These are phyloP conservation scores for Homarus gammarus DNA, from an alignment of 2,888 invertebrate genomes.

Conservation along the genomic window DNA sequence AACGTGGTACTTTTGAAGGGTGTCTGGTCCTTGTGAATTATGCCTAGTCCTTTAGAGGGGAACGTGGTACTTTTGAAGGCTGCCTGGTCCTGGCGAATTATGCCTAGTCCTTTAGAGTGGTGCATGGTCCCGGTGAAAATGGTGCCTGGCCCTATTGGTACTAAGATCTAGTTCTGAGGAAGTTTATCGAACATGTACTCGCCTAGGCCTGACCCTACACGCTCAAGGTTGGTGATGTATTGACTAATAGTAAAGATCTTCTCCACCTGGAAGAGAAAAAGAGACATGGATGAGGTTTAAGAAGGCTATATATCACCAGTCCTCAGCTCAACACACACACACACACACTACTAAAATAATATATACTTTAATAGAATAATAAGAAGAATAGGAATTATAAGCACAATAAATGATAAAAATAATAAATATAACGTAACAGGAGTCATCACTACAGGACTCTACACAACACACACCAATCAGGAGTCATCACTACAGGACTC, in stretches of 20 bases:
- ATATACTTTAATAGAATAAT: too few species aligned
- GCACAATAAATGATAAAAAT: too few species aligned
- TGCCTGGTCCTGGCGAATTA: neutral
- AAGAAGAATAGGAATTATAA: too few species aligned
- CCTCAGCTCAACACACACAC: too few species aligned
- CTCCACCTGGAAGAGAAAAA: conserved; percentile 60
- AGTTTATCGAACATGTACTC: conserved; percentile 71
- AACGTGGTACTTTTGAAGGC: neutral
- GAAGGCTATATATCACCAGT: too few species aligned
- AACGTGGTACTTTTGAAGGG: too few species aligned
- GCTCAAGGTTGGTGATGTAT: conserved; percentile 70
- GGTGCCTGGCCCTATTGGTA: neutral
- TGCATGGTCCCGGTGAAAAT: neutral
- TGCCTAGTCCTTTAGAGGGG: neutral
- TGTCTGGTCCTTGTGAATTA: neutral
- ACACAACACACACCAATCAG: too few species aligned
- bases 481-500: too few species aligned
- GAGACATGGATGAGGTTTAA: neutral
- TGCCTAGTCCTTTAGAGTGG: neutral
- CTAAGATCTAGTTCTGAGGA: conserved; percentile 66
- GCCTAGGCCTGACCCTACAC: conserved; percentile 68
- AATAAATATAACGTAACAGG: too few species aligned
- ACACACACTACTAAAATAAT: too few species aligned
- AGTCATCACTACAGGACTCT: too few species aligned
- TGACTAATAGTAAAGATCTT: conserved; percentile 73